A percentile compares a stretch with the other conserved stretches of the same genome.
Evolutionary conservation across 2,113 vertebrate genomes (phyloP).

Genomic region (Tinamus guttatus): DNA sequence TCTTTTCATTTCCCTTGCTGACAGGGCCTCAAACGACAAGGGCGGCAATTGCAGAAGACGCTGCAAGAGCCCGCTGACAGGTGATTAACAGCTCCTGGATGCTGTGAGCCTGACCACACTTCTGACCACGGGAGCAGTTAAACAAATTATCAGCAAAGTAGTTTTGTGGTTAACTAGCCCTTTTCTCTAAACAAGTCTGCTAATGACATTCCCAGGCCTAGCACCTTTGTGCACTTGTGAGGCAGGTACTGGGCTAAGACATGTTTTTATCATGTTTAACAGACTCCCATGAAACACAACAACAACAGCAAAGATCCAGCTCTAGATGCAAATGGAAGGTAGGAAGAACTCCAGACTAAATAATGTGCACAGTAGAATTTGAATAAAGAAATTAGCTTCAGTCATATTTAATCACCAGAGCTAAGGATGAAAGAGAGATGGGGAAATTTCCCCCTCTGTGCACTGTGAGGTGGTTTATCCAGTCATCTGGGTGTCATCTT

Average conservation of each 20-base stretch:
- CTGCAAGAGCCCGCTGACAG: constrained; percentile 44
- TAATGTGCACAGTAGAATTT: background rate
- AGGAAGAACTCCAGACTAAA: background rate
- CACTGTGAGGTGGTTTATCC: background rate
- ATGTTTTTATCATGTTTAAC: background rate
- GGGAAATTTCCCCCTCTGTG: background rate
- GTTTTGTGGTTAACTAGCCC: constrained; percentile 64
- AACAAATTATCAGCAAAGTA: constrained; percentile 68
- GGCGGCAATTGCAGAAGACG: constrained; percentile 45
- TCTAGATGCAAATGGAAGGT: background rate
- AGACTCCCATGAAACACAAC: background rate
- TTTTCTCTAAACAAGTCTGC: constrained; percentile 49
- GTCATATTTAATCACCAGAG: background rate
- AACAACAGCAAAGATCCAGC: background rate
- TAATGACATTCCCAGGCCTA: constrained; percentile 25
- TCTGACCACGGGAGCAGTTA: constrained; percentile 59
- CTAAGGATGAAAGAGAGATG: background rate
- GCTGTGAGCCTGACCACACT: constrained; percentile 63
- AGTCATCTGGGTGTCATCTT: background rate
- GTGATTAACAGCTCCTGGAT: constrained; percentile 74
- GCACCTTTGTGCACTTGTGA: background rate
- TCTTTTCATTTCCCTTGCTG: constrained; percentile 55
- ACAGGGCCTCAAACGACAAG: constrained; percentile 18
- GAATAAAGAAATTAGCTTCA: background rate
- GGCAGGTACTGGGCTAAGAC: background rate